Base-by-base conservation (phyloP, 2,888 invertebrate species). In the Apodemia hepburni region DNA sequence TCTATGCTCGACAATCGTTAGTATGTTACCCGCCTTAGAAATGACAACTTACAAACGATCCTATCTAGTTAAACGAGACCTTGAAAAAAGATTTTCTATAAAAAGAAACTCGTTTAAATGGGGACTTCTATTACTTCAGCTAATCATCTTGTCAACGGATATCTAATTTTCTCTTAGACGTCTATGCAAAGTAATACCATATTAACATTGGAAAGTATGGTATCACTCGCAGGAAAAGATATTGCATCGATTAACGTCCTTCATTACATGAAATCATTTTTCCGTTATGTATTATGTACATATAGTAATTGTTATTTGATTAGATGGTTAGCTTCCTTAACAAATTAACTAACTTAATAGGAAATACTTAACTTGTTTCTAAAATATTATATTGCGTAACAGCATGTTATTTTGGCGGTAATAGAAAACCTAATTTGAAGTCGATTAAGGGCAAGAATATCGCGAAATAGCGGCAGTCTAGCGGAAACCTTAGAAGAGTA, bases 261-360 rank as follows among this genome's bases (percentile, higher is more conserved):
- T 66, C 63, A 60, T 65, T 59, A 68, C 64, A 66, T 68, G 70
- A 70, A 71, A 71, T 71, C 70, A 67, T 62, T 60, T 66, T 61
- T 70, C 70, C 70, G 68, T 65, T 68, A 63, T 5, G 6, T n/a
- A 15, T 42, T 42, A 42, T 60, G 64, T 62, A 61, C 51, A 66
- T 66, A 63, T 65, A 66, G 66, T 69, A 67, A 67, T 65, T 65
- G 65, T 66, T 64, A 58, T 64, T 61, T 57, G 54, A 54, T 54
- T 54, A 54, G 54, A 15, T 27, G 18, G 54, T 51, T 61, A 61
- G 62, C 67, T 67, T 70, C 69, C 70, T 67, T 66, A 65, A 62
- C 65, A 65, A 66, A 67, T 65, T 54, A 54, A 51, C 51, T 51
- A 51, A 54, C 54, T 27, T 27, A 27, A 54, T 54, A 54, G 54